Evolutionary conservation across 2,113 vertebrate species (phyloP), one percentile per base, ranked within the genome.

Genomic region (Seriola dumerili): DNA sequence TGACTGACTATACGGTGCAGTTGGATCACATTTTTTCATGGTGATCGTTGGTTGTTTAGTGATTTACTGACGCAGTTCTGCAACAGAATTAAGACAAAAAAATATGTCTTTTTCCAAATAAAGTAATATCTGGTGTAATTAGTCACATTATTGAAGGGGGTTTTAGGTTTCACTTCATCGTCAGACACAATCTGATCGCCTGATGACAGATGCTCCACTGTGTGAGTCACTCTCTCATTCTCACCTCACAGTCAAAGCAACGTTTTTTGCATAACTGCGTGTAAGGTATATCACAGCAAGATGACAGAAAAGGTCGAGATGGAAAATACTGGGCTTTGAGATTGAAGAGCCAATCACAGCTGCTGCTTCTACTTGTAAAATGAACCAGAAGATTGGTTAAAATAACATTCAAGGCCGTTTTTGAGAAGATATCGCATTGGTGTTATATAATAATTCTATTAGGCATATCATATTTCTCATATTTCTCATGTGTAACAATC

Each of bases 1-100:
- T 55, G 57, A 42, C 11, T 74, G 68, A 86, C 72, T 72, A 29
- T 29, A 8, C 42, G 46, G 54, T 58, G 29, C 42, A 17, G 38
- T 63, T 38, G 4, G 52, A 25, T 76, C 63, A 23, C n/a, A 62
- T 61, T 79, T 70, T 29, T 82, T 68, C 44, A 67, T 23, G 16
- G 40, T 40, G 55, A 75, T 65, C 32, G 42, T 46, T 78, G 54
- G 29, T 65, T 57, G 29, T 65, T 66, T 17, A 36, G 42, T 17
- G n/a, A 62, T 71, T 65, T 52, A 17, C 32, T 17, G 32, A 25
- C 19, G 55, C 46, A 65, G 29, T 29, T 29, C 29, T 58, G 40
- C 29, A 29, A 29, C 29, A 29, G 29, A 29, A 48, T 21, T n/a
- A 23, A 62, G 13, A 63, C 66, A 36, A 62, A 76, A 50, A 8